Conservation (phyloP, 2,888 invertebrate species). For the Drosophila longiperda region DNA sequence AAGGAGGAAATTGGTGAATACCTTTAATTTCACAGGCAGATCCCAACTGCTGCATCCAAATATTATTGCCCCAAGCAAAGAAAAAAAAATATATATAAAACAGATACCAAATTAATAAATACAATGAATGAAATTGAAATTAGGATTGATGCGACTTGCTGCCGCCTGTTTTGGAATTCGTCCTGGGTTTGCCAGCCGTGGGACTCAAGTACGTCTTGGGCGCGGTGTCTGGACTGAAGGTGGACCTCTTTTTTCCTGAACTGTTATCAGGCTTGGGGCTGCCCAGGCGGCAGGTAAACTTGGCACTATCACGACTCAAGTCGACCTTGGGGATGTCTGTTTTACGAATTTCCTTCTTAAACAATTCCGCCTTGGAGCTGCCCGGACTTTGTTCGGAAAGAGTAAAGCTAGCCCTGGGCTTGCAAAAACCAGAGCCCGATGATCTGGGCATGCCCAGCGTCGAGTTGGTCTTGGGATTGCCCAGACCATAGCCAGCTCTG, state of each 20-base stretch:
- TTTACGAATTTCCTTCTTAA: not conserved
- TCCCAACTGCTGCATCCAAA: slow-evolving; percentile 8
- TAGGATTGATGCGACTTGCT: slow-evolving; percentile 3
- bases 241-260: not conserved
- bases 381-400: not conserved
- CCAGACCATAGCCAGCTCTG: not conserved
- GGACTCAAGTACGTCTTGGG: not conserved
- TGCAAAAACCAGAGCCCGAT: not conserved
- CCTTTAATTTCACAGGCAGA: slow-evolving; percentile 37
- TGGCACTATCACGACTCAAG: not conserved
- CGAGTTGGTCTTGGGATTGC: slow-evolving; percentile 18
- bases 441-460: slow-evolving; percentile 2
- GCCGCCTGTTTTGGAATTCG: not conserved
- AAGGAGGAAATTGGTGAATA: not conserved
- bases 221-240: not conserved
- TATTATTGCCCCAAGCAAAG: slow-evolving; percentile 21
- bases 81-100: not conserved
- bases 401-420: not conserved
- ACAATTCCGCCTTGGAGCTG: not conserved
- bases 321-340: not conserved
- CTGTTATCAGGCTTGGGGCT: not conserved
- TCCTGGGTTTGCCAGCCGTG: not conserved
- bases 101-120: slow-evolving; percentile 22
- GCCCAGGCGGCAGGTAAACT: not conserved
- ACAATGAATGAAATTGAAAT: slow-evolving; percentile 10